Percentiles rank a stretch among this genome's conserved stretches.
Evolutionary conservation across 2,113 vertebrate species (phyloP).

Genomic region (Dipodomys stephensi): DNA sequence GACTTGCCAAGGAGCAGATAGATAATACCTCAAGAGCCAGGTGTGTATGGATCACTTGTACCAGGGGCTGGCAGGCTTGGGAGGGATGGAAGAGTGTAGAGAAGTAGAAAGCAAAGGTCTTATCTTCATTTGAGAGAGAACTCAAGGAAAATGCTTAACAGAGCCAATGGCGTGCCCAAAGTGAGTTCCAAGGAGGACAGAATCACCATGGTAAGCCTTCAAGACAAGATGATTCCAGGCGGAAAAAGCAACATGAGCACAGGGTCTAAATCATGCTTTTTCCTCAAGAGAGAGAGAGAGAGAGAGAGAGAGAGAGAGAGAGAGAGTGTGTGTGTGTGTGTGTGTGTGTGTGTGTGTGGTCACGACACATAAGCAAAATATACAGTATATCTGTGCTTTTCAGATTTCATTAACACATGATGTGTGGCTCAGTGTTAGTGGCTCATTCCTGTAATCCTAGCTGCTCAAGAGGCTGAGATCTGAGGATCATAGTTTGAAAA

Average conservation of each 20-base stretch:
- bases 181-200: neutral
- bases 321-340: too few relatives aligned
- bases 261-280: neutral
- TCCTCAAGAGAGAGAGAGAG: neutral
- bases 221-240: neutral
- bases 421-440: too few relatives aligned
- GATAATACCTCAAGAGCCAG: neutral
- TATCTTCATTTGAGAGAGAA: constrained; percentile 2
- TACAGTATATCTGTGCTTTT: constrained; percentile 16
- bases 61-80: neutral
- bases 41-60: neutral
- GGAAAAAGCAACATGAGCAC: neutral
- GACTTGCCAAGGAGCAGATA: constrained; percentile 17
- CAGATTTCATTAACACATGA: neutral
- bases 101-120: neutral
- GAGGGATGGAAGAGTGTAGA: neutral
- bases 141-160: too few relatives aligned
- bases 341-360: neutral
- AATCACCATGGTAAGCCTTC: neutral
- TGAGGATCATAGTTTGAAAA: too few relatives aligned
- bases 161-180: neutral
- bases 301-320: too few relatives aligned
- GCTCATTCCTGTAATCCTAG: too few relatives aligned
- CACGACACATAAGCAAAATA: neutral
- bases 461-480: too few relatives aligned